These are phyloP conservation scores for Aphrophora alni DNA, from an alignment of 2,888 invertebrate genomes.

Conservation along the genomic window DNA sequence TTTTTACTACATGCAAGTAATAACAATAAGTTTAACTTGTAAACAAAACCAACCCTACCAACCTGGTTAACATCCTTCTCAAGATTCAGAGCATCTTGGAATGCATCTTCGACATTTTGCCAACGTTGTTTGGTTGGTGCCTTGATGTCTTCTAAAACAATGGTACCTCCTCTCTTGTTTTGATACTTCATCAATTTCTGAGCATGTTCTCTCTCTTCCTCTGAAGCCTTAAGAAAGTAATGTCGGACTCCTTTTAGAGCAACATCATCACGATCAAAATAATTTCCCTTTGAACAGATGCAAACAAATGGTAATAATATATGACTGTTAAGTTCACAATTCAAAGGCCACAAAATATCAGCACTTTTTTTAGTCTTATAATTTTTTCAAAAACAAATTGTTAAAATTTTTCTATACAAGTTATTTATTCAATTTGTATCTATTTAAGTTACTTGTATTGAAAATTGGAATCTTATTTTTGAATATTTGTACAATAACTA, in stretches of 20 bases:
- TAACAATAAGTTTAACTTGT: too few species aligned
- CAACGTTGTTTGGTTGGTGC: slow-evolving; percentile 71
- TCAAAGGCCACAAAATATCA: too few species aligned
- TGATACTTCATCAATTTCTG: slow-evolving; percentile 73
- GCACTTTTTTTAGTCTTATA: too few species aligned
- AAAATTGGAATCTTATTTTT: too few species aligned
- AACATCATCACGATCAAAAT: slow-evolving; percentile 84
- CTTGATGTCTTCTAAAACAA: slow-evolving; percentile 68
- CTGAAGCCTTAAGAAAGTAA: slow-evolving; percentile 75
- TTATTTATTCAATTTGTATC: too few species aligned
- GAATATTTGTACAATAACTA: too few species aligned
- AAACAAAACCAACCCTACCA: too few species aligned
- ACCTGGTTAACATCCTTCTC: slow-evolving; percentile 75
- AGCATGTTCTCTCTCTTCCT: slow-evolving; percentile 83
- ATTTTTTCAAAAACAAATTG: too few species aligned
- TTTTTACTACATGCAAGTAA: too few species aligned
- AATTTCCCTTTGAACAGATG: slow-evolving; percentile 65
- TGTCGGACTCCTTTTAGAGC: slow-evolving; percentile 72
- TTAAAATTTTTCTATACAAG: too few species aligned
- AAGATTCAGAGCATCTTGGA: slow-evolving; percentile 73
- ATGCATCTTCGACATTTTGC: slow-evolving; percentile 72
- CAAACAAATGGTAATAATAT: background rate
- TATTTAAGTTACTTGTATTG: too few species aligned
- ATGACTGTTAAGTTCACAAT: too few species aligned
- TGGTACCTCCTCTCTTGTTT: slow-evolving; percentile 79